These are phyloP conservation scores for Hydrolagus colliei DNA, from an alignment of 2,797 vertebrate genomes.

Conservation along the genomic window DNA sequence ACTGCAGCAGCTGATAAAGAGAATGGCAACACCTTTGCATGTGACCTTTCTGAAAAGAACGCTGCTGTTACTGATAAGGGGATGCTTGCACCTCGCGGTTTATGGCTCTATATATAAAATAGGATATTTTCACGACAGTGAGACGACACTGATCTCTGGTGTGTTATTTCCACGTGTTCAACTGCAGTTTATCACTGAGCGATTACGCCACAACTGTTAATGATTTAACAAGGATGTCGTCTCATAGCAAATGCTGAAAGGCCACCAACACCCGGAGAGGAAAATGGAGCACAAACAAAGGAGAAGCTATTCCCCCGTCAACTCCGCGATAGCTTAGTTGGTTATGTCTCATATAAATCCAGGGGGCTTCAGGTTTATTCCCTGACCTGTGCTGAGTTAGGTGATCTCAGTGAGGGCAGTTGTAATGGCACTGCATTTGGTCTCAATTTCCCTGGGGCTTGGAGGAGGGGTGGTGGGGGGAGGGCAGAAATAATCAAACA, in stretches of 20 bases:
- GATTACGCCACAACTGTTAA: neutral
- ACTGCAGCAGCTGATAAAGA: neutral
- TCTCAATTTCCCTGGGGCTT: no score
- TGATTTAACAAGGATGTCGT: neutral
- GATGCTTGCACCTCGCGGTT: neutral
- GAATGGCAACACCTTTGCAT: neutral
- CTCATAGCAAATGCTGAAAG: neutral
- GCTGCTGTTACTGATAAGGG: neutral
- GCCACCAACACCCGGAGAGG: neutral
- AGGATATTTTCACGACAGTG: neutral
- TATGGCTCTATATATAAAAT: conserved; percentile 2
- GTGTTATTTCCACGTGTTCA: neutral
- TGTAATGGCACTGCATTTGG: no score
- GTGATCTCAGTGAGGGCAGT: no score
- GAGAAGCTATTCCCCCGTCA: no score
- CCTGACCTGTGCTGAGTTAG: no score
- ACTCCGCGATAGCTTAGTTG: no score
- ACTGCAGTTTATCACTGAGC: no score
- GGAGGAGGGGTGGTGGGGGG: no score
- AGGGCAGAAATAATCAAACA: no score
- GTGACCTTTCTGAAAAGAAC: neutral
- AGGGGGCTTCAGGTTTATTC: neutral
- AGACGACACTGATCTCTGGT: neutral
- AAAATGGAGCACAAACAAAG: no score
- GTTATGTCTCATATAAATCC: neutral